phyloP scores from a whole-genome alignment of 2,888 invertebrate species.

The Latrodectus elegans region DNA sequence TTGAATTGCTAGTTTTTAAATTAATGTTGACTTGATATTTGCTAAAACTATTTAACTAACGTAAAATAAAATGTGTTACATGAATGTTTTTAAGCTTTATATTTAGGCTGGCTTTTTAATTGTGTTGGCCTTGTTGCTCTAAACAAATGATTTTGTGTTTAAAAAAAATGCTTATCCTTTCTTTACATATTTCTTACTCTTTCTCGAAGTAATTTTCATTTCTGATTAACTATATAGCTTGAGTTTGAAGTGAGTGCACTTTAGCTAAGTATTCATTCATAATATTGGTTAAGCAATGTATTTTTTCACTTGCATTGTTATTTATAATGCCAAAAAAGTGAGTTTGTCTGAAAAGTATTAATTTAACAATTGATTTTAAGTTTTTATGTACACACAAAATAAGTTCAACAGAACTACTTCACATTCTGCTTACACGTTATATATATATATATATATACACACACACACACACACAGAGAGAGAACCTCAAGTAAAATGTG shows the following conservation, averaged over 20 bases:
- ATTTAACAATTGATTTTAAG: neutral
- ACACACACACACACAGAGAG: no score
- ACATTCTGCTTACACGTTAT: no score
- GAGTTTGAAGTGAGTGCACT: constrained; percentile 66
- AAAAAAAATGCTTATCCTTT: neutral
- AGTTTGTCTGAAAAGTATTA: neutral
- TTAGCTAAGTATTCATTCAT: neutral
- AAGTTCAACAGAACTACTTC: no score
- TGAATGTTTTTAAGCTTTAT: no score
- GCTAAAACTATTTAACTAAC: no score
- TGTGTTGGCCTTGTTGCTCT: constrained; percentile 51
- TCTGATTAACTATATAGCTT: constrained; percentile 17
- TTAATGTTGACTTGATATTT: no score
- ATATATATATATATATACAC: no score
- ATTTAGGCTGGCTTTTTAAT: neutral
- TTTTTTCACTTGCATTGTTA: no score
- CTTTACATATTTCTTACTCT: neutral
- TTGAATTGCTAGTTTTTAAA: no score
- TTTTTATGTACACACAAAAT: neutral
- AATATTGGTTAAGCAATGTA: no score
- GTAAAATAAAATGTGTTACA: no score
- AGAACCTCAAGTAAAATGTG: no score
- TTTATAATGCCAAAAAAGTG: neutral
- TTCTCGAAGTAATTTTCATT: constrained; percentile 22
- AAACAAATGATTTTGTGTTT: constrained; percentile 29